phyloP scores from a whole-genome alignment of 2,888 invertebrate species.

The Harmothoe impar region DNA sequence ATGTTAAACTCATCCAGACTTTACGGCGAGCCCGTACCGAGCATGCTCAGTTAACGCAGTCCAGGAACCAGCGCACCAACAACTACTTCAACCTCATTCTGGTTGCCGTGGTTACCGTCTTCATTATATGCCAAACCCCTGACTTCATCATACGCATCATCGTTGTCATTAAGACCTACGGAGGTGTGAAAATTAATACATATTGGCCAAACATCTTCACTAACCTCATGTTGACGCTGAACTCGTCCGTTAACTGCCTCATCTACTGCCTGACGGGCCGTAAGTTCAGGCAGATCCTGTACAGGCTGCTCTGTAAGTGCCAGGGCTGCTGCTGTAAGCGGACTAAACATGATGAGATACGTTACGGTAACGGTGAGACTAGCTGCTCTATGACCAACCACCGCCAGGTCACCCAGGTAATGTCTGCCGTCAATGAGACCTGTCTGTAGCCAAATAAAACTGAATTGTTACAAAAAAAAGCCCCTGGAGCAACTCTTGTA shows the following conservation, averaged over 20 bases:
- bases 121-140: slow-evolving; percentile 69
- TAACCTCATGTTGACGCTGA: slow-evolving; percentile 70
- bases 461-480: no score
- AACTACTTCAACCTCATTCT: slow-evolving; percentile 69
- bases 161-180: slow-evolving; percentile 54
- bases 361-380: no score
- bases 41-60: slow-evolving; percentile 63
- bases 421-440: no score
- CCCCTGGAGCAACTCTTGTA: no score
- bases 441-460: no score
- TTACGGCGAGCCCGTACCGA: slow-evolving; percentile 63
- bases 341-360: no score
- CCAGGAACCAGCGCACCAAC: slow-evolving; percentile 64
- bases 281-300: slow-evolving; percentile 64
- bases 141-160: slow-evolving; percentile 67
- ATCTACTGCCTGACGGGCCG: slow-evolving; percentile 69
- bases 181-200: slow-evolving; percentile 30
- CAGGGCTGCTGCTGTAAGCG: no score
- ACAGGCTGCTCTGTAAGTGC: slow-evolving; percentile 40
- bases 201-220: slow-evolving; percentile 66
- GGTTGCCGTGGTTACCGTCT: slow-evolving; percentile 69
- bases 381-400: no score
- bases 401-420: no score
- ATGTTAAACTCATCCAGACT: slow-evolving; percentile 66
- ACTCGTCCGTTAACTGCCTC: slow-evolving; percentile 72